Percentiles rank a stretch among this genome's conserved stretches.
phyloP scores from a whole-genome alignment of 1,140 invertebrate species.

The Drosophila takahashii region DNA sequence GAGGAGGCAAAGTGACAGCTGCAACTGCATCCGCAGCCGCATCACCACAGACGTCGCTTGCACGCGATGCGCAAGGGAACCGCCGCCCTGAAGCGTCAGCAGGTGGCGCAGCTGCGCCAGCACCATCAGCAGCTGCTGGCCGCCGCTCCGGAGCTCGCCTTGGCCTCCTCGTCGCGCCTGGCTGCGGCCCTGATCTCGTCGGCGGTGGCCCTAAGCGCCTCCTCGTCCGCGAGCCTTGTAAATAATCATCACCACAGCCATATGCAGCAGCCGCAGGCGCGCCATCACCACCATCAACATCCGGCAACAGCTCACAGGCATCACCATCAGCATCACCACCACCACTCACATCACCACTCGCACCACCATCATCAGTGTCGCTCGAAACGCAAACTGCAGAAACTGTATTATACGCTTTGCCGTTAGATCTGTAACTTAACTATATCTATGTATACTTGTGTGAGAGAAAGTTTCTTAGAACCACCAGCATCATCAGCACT shows the following conservation, averaged over 20 bases:
- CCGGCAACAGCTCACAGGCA: slow-evolving; percentile 63
- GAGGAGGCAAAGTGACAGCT: slow-evolving; percentile 84
- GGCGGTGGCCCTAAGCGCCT: slow-evolving; percentile 69
- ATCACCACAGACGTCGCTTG: slow-evolving; percentile 77
- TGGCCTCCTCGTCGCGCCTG: slow-evolving; percentile 62
- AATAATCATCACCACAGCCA: slow-evolving; percentile 81
- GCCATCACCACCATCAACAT: slow-evolving; percentile 65
- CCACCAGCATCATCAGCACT: slow-evolving; percentile 33
- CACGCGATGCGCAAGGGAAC: slow-evolving; percentile 74
- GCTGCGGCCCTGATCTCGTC: slow-evolving; percentile 73
- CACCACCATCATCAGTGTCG: slow-evolving; percentile 73
- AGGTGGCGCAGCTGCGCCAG: slow-evolving; percentile 69
- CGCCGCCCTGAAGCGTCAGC: slow-evolving; percentile 66
- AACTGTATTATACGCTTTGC: slow-evolving; percentile 84
- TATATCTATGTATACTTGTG: slow-evolving; percentile 63
- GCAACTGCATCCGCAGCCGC: slow-evolving; percentile 71
- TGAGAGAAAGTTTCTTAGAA: slow-evolving; percentile 54
- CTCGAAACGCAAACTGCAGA: slow-evolving; percentile 83
- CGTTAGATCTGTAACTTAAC: slow-evolving; percentile 75
- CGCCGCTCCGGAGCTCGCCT: slow-evolving; percentile 39
- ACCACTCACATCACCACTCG: slow-evolving; percentile 55
- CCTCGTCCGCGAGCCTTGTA: slow-evolving; percentile 71
- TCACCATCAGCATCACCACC: slow-evolving; percentile 66
- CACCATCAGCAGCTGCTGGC: slow-evolving; percentile 63
- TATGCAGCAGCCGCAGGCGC: slow-evolving; percentile 44